Conservation (phyloP, 2,113 vertebrate genomes). For the Chaetodon trifascialis region DNA sequence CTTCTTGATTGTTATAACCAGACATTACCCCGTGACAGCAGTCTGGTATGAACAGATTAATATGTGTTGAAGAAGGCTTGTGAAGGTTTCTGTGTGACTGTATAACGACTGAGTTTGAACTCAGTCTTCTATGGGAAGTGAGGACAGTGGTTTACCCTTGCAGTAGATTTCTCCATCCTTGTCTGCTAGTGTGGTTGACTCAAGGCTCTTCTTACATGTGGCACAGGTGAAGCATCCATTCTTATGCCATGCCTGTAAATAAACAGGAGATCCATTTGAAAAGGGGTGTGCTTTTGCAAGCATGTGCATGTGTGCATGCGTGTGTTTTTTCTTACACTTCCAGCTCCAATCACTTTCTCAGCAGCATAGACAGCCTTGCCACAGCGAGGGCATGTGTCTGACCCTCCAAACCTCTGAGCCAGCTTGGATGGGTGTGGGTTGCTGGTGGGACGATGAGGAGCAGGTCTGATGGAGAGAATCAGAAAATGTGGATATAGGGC, state of each 20-base stretch:
- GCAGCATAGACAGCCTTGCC: conserved; percentile 92
- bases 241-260: conserved; percentile 93
- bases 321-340: conserved; percentile 86
- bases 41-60: neutral
- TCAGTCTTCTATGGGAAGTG: neutral
- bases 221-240: conserved; percentile 92
- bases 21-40: neutral
- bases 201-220: conserved; percentile 92
- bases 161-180: conserved; percentile 97
- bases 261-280: neutral
- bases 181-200: conserved; percentile 95
- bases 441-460: conserved; percentile 88
- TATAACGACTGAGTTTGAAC: neutral
- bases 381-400: conserved; percentile 92
- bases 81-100: neutral
- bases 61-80: neutral
- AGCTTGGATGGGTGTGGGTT: conserved; percentile 89
- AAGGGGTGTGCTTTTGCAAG: neutral
- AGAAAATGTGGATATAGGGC: neutral
- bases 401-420: conserved; percentile 90
- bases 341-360: conserved; percentile 94
- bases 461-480: conserved; percentile 54
- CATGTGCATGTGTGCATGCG: neutral
- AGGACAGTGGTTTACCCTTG: conserved; percentile 86
- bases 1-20: neutral